Base-by-base conservation (phyloP, 23 tunicate species). In the Trididemnum nubilum region DNA sequence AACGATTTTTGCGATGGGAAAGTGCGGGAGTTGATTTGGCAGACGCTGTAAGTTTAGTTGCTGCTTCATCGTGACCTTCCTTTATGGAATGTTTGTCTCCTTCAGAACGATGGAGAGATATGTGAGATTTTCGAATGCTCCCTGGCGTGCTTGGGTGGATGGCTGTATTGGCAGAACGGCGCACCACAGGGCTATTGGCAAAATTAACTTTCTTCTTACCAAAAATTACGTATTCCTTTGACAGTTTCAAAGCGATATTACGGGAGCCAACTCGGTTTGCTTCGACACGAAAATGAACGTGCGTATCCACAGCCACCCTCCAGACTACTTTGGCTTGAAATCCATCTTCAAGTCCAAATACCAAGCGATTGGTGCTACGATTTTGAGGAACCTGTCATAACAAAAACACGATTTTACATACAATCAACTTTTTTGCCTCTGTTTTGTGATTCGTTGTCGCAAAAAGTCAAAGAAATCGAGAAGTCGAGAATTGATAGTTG, bases 311-410 rank as follows among this genome's bases (percentile, higher is more conserved):
- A 27, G 80, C 78, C 0, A 79, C 65, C 37, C 76, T 77, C 97
- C 97, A 91, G n/a, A 91, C 82, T 30, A 57, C 66, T 71, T 91
- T 91, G 18, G 87, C 58, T 54, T 91, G 97, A 15, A 34, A 40
- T 44, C 64, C 44, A 44, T 77, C 80, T 18, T 81, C 84, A 29
- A 91, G 80, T 34, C 28, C 85, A 51, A 76, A 83, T 22, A 64
- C 12, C 36, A 81, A 23, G 18, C 35, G 79, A 18, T 73, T 73
- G 37, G 58, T 29, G 9, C 22, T 73, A 36, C 19, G 18, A 15
- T 73, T 39, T 44, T 73, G 19, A n/a, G 37, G 38, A 33, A 34
- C 19, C 74, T 69, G 23, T 21, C 12, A 49, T n/a, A n/a, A n/a
- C n/a, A n/a, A n/a, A n/a, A n/a, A n/a, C n/a, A n/a, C n/a, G n/a